Percentiles rank a stretch among this genome's conserved stretches.
Evolutionary conservation across 2,797 vertebrate species (phyloP).

Genomic region (Acridotheres tristis): DNA sequence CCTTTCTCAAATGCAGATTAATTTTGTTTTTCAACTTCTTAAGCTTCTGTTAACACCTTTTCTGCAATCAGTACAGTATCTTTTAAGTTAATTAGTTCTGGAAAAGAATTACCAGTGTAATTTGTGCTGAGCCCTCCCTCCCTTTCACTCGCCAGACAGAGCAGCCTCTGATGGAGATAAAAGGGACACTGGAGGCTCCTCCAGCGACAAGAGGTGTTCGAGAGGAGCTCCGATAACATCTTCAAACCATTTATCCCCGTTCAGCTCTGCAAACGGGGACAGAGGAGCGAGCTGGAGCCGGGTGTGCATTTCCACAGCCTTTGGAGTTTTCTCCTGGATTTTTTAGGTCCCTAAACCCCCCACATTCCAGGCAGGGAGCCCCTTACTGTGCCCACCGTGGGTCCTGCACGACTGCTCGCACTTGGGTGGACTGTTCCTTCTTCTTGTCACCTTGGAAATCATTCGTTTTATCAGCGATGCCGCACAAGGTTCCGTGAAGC

Average conservation of each 20-base stretch:
- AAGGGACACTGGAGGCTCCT: slow-evolving; percentile 48
- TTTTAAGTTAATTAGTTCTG: slow-evolving; percentile 60
- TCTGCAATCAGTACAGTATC: slow-evolving; percentile 49
- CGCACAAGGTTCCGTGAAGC: background rate
- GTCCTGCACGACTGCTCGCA: fast-evolving
- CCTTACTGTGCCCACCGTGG: background rate
- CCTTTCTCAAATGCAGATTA: slow-evolving; percentile 11
- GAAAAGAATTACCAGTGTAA: slow-evolving; percentile 38
- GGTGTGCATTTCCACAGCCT: fast-evolving
- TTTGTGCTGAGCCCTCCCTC: slow-evolving; percentile 13
- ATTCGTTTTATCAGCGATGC: fast-evolving
- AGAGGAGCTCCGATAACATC: background rate
- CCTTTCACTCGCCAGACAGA: slow-evolving; percentile 13
- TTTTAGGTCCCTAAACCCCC: fast-evolving
- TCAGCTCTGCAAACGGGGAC: background rate
- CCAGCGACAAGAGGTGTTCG: background rate
- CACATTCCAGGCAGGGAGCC: fast-evolving
- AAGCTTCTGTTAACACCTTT: slow-evolving; percentile 56
- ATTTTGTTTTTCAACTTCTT: slow-evolving; percentile 60
- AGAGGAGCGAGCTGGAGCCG: background rate
- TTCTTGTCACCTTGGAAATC: fast-evolving
- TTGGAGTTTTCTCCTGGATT: background rate
- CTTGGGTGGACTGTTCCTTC: fast-evolving
- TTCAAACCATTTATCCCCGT: background rate
- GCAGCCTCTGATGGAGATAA: slow-evolving; percentile 29